Evolutionary conservation across 2,888 invertebrate genomes (phyloP), one percentile per base, ranked within the genome.

Genomic region (Buathra laborator): DNA sequence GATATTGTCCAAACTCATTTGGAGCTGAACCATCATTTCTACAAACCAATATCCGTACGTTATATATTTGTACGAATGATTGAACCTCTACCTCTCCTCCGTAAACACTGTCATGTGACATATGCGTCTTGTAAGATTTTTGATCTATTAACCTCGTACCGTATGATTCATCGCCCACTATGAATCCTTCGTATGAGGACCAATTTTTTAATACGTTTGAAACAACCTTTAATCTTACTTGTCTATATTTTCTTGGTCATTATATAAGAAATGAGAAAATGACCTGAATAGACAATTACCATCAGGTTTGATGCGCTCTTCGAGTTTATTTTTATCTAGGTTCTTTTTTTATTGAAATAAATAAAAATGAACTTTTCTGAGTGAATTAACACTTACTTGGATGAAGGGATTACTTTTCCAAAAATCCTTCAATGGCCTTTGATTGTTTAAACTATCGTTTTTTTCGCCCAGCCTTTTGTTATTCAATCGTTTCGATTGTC

Each of bases 61-160:
- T 71, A 19, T 71, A 71, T 19, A 71, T 7, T 19, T 56, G 53
- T 24, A 71, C 56, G 24, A 71, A 71, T 0, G 71, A 56, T 71
- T 71, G 62, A 62, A 62, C 43, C 32, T 74, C 46, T 0, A 74
- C 46, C n/a, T 74, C 74, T 4, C 29, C 62, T 32, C 62, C 74
- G 10, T 74, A 74, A n/a, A 74, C 74, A 32, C 32, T 9, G 29
- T 74, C 74, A n/a, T 9, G 29, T n/a, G 48, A n/a, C 74, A 62
- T 62, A 16, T 64, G 51, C 3, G 0, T 5, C 19, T 71, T 56
- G 12, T 71, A 71, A 24, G 56, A 56, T 3, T 71, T 16, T 56
- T 71, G 12, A 24, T 53, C 56, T 4, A 43, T 56, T 71, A 71
- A 56, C 16, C 14, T 37, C 3, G 12, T 2, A 53, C 56, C 56